phyloP scores from a whole-genome alignment of 2,797 vertebrate genomes.

The Ctenopoma multispine region DNA sequence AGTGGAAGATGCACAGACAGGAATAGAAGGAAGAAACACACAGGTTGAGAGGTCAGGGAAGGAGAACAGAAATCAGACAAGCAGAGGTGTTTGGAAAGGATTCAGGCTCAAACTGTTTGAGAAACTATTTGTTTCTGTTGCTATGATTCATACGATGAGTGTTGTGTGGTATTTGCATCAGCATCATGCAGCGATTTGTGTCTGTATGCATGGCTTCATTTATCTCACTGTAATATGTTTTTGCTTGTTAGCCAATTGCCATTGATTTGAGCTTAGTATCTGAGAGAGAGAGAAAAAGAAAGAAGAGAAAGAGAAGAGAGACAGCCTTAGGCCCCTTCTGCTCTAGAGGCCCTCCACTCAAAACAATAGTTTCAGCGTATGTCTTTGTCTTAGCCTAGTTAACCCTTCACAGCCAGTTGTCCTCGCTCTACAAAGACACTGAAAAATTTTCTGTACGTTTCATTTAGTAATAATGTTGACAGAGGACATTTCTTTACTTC shows the following conservation, averaged over 20 bases:
- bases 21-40: conserved; percentile 1
- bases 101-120: conserved; percentile 2
- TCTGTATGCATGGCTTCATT: conserved; percentile 40
- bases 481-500: conserved; percentile 27
- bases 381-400: conserved; percentile 84
- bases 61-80: conserved; percentile 28
- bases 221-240: conserved; percentile 46
- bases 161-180: conserved; percentile 50
- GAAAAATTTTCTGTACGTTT: conserved; percentile 43
- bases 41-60: conserved; percentile 25
- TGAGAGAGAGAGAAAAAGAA: conserved; percentile 3
- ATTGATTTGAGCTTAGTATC: conserved; percentile 45
- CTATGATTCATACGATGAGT: conserved; percentile 44
- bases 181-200: conserved; percentile 35
- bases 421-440: conserved; percentile 60
- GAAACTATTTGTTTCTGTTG: conserved; percentile 41
- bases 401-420: conserved; percentile 80
- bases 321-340: conserved; percentile 64
- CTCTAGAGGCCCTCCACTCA: conserved; percentile 73
- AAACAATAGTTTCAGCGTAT: conserved; percentile 74
- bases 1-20: conserved; percentile 10
- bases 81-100: conserved; percentile 46
- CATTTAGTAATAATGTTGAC: conserved; percentile 54
- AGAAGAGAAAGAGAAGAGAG: conserved; percentile 11
- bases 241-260: conserved; percentile 41